These are phyloP conservation scores for Trematomus loennbergii DNA, from an alignment of 2,113 vertebrate species.

Conservation along the genomic window DNA sequence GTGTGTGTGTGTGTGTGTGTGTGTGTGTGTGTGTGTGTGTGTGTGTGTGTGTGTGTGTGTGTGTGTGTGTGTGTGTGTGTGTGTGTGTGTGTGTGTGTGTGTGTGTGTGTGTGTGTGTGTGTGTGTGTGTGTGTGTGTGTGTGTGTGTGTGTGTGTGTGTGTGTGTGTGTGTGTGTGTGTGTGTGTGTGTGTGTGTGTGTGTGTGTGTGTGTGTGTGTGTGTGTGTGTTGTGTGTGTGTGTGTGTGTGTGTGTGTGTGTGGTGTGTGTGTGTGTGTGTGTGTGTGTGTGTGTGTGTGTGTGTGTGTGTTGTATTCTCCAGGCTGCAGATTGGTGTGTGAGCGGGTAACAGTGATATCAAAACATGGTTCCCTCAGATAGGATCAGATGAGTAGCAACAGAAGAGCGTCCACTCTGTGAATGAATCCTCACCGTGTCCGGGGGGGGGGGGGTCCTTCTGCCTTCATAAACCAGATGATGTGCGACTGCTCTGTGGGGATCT, in stretches of 20 bases:
- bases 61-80: constrained; percentile 6
- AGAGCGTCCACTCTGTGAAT: constrained; percentile 54
- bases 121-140: background rate
- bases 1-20: constrained; percentile 2
- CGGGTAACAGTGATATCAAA: constrained; percentile 59
- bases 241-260: constrained; percentile 2
- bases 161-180: constrained; percentile 8
- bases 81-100: constrained; percentile 5
- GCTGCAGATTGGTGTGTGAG: constrained; percentile 61
- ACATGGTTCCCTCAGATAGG: constrained; percentile 60
- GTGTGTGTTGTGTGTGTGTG: constrained; percentile 8
- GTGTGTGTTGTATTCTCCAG: constrained; percentile 57
- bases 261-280: constrained; percentile 8
- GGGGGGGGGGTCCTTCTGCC: background rate
- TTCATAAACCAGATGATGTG: background rate
- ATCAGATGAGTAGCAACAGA: constrained; percentile 61
- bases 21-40: background rate
- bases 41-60: constrained; percentile 1
- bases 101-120: background rate
- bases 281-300: background rate
- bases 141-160: constrained; percentile 4
- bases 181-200: background rate
- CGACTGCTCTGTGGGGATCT: background rate
- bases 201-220: constrained; percentile 1
- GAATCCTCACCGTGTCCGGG: background rate